phyloP scores from a whole-genome alignment of 2,888 invertebrate genomes.

The Eupithecia subfuscata region DNA sequence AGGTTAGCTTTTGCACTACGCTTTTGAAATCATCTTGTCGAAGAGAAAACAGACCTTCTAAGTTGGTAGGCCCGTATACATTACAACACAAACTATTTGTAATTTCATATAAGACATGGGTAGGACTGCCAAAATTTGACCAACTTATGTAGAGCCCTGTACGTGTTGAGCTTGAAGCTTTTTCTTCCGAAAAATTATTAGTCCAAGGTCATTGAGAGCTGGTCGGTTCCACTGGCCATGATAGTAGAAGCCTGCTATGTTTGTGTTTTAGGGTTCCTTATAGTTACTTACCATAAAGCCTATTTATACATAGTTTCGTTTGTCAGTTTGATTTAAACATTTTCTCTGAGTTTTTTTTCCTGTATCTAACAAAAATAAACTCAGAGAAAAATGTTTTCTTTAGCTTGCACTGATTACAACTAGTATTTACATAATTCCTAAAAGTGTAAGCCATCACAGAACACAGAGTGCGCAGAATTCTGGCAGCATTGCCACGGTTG shows the following conservation, averaged over 20 bases:
- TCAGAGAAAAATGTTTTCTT: background rate
- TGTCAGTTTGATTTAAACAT: background rate
- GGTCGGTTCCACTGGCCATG: constrained; percentile 32
- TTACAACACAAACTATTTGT: constrained; percentile 46
- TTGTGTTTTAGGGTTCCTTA: constrained; percentile 31
- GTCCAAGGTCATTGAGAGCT: constrained; percentile 34
- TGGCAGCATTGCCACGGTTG: too few relatives aligned
- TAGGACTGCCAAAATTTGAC: constrained; percentile 45
- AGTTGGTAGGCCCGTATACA: constrained; percentile 18
- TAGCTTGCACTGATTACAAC: too few relatives aligned
- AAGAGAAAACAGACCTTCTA: background rate
- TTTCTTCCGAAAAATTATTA: constrained; percentile 37
- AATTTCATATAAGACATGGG: constrained; percentile 49
- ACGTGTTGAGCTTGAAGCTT: constrained; percentile 12
- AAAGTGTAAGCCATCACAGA: too few relatives aligned
- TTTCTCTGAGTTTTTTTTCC: background rate
- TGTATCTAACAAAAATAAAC: background rate
- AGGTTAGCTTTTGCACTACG: background rate
- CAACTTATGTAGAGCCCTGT: constrained; percentile 36
- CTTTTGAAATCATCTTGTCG: background rate
- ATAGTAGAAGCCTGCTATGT: constrained; percentile 20
- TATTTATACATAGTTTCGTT: background rate
- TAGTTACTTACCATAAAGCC: background rate
- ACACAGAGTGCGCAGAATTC: too few relatives aligned
- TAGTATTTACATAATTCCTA: too few relatives aligned